Percentiles rank a stretch among this genome's conserved stretches.
Conservation (phyloP, 2,888 invertebrate species). For the Ctenicera cuprea region DNA sequence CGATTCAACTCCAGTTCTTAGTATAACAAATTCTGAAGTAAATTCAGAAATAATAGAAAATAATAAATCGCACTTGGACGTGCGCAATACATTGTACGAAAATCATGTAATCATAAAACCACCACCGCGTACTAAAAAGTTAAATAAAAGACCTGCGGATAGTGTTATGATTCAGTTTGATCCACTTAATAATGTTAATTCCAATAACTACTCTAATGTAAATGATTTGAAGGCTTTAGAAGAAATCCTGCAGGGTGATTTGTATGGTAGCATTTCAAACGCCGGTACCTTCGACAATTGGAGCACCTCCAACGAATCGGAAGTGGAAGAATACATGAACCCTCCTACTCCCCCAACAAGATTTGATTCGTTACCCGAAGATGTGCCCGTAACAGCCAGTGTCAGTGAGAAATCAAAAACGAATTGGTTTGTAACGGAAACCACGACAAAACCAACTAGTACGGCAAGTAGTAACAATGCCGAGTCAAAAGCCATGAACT, state of each 20-base stretch:
- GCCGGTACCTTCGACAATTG: slow-evolving; percentile 71
- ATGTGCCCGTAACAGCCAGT: slow-evolving; percentile 63
- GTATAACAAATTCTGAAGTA: slow-evolving; percentile 2
- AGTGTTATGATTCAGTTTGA: slow-evolving; percentile 86
- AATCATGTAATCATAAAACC: slow-evolving; percentile 67
- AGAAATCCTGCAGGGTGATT: slow-evolving; percentile 81
- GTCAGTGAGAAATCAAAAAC: slow-evolving; percentile 61
- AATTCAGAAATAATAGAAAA: slow-evolving; percentile 51
- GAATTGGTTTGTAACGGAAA: slow-evolving; percentile 64
- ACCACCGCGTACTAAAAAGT: slow-evolving; percentile 54
- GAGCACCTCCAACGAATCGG: slow-evolving; percentile 73
- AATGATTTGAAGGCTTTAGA: slow-evolving; percentile 80
- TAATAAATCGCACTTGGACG: slow-evolving; percentile 52
- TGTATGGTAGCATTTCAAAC: slow-evolving; percentile 77
- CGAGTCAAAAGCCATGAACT: slow-evolving; percentile 72
- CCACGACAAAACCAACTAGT: slow-evolving; percentile 17
- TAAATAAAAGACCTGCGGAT: slow-evolving; percentile 68
- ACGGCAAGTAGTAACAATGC: slow-evolving; percentile 17
- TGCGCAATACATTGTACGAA: slow-evolving; percentile 72
- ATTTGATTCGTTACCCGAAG: slow-evolving; percentile 78
- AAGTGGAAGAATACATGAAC: slow-evolving; percentile 73
- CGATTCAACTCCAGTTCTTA: slow-evolving; percentile 65
- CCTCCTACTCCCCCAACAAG: slow-evolving; percentile 80
- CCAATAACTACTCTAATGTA: slow-evolving; percentile 69
- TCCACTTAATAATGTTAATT: slow-evolving; percentile 72